Evolutionary conservation across 2,888 invertebrate species (phyloP), one percentile per base, ranked within the genome.

Genomic region (Urechis unicinctus): DNA sequence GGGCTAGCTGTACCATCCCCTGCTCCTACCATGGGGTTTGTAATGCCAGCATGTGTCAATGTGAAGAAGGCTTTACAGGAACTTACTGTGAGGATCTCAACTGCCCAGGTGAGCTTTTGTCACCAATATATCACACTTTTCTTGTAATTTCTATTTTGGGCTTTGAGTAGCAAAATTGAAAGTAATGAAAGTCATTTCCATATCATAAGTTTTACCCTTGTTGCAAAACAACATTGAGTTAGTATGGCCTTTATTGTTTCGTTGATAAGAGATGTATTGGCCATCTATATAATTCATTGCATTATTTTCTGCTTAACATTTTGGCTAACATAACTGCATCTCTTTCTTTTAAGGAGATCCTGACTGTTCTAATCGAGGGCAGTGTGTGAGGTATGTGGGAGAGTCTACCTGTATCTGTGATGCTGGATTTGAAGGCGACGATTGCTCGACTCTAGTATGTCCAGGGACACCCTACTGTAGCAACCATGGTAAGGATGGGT

Each of bases 61-160:
- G 69, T 57, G 43, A 57, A 0, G 24, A 49, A n/a, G 68, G 68
- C 9, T 69, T 60, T 62, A 65, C 60, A 45, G 69, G 69, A 50
- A 56, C 55, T 24, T 53, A 53, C 46, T 69, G 69, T 61, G 62
- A 66, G 49, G 21, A 49, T 3, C 60, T 64, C 1, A 62, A 68
- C 50, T 69, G 69, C 47, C 68, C 69, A 63, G 69, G 69, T 68
- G 56, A 48, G 9, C 28, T 45, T 6, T 45, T n/a, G n/a, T n/a
- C n/a, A n/a, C n/a, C n/a, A n/a, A n/a, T n/a, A n/a, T n/a, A n/a
- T n/a, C n/a, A n/a, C n/a, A n/a, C n/a, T n/a, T n/a, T n/a, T n/a
- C n/a, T n/a, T n/a, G n/a, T n/a, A n/a, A n/a, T n/a, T n/a, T n/a
- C n/a, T n/a, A n/a, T n/a, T n/a, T n/a, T n/a, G n/a, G n/a, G n/a